These are phyloP conservation scores for Typhlichthys eigenmanni DNA, from an alignment of 2,797 vertebrate genomes.

Conservation along the genomic window DNA sequence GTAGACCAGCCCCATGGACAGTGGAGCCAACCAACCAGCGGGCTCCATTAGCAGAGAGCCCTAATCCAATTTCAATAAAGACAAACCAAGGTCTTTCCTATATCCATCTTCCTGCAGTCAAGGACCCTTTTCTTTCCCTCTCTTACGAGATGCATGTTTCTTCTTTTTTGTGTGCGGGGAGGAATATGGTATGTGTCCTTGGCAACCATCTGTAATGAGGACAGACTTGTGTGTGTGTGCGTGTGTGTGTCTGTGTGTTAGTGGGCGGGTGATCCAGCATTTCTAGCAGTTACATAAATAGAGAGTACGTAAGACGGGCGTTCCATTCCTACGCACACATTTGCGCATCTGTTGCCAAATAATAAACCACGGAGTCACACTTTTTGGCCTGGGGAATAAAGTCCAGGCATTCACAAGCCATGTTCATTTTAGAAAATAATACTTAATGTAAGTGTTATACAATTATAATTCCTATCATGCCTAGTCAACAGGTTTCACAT, in stretches of 20 bases:
- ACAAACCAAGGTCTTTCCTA: conserved; percentile 71
- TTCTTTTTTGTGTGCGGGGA: conserved; percentile 9
- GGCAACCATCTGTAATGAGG: conserved; percentile 28
- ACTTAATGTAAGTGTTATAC: no score
- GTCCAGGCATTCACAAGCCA: neutral
- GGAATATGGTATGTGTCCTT: conserved; percentile 50
- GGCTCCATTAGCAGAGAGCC: conserved; percentile 56
- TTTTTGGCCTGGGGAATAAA: neutral
- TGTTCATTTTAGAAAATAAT: neutral
- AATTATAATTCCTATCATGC: no score
- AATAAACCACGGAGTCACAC: conserved; percentile 1
- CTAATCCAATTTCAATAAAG: conserved; percentile 75
- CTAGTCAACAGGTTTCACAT: no score
- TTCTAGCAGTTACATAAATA: conserved; percentile 6
- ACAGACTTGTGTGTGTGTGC: conserved; percentile 1
- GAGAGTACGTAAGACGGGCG: conserved; percentile 2
- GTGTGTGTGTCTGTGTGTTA: neutral
- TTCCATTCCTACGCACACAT: conserved; percentile 13
- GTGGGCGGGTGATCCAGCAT: conserved; percentile 12
- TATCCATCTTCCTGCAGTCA: conserved; percentile 42
- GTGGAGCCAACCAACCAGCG: conserved; percentile 61
- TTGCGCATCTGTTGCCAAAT: conserved; percentile 5
- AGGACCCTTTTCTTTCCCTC: conserved; percentile 18
- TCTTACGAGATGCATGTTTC: conserved; percentile 38
- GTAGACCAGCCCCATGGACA: conserved; percentile 49